Evolutionary conservation across 2,797 vertebrate genomes (phyloP).

Genomic region (Oreortyx pictus): DNA sequence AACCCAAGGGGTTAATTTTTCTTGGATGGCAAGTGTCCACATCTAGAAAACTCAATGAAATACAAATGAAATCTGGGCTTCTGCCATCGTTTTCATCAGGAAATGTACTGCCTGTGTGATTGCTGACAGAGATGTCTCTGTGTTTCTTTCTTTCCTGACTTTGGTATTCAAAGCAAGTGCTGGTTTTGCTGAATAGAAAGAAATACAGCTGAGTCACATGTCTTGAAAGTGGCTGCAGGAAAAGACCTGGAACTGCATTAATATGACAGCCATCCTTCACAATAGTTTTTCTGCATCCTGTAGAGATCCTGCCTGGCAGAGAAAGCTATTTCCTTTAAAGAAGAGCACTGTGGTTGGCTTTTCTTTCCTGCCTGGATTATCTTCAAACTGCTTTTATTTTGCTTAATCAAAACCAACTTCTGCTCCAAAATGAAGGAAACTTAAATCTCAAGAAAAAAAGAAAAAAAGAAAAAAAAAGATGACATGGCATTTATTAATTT

Average conservation of each 20-base stretch:
- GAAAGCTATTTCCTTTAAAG: background rate
- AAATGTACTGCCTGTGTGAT: slow-evolving; percentile 39
- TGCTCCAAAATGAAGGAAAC: background rate
- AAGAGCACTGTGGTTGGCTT: background rate
- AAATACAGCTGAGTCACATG: slow-evolving; percentile 53
- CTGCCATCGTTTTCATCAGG: slow-evolving; percentile 15
- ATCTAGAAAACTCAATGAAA: background rate
- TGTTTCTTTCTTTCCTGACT: background rate
- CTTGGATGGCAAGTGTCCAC: background rate
- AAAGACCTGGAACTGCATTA: slow-evolving; percentile 22
- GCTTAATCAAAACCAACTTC: background rate
- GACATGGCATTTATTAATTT: background rate
- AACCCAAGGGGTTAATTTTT: background rate
- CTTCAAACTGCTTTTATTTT: slow-evolving; percentile 12
- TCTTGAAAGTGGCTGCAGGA: slow-evolving; percentile 51
- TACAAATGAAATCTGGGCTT: slow-evolving; percentile 25
- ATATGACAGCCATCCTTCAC: slow-evolving; percentile 27
- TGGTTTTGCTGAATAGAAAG: slow-evolving; percentile 42
- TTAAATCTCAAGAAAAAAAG: background rate
- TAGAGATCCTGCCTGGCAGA: slow-evolving; percentile 8
- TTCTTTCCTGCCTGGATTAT: background rate
- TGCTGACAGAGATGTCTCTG: slow-evolving; percentile 63
- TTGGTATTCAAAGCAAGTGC: slow-evolving; percentile 63
- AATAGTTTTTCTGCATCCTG: background rate
- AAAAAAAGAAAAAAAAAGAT: background rate